A percentile compares a stretch with the other conserved stretches of the same genome.
These are phyloP conservation scores for Philaenus spumarius DNA, from an alignment of 1,140 invertebrate genomes.

Conservation along the genomic window DNA sequence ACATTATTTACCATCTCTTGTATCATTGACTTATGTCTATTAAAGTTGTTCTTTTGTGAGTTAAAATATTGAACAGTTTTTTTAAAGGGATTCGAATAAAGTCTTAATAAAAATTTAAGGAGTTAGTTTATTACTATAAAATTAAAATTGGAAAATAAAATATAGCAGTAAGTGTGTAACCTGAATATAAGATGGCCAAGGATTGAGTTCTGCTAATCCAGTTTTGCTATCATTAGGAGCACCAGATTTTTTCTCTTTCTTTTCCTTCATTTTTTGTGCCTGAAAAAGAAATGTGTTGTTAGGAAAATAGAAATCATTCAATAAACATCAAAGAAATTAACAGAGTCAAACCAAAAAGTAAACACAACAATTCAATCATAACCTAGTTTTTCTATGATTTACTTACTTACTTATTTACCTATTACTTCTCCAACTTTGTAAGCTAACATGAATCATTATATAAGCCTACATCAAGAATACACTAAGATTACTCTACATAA, in stretches of 20 bases:
- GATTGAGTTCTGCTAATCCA: constrained; percentile 56
- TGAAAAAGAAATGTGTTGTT: neutral
- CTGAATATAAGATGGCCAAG: constrained; percentile 70
- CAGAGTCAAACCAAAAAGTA: neutral
- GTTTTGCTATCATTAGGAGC: constrained; percentile 36
- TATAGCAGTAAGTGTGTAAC: too few species aligned
- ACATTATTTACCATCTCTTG: too few species aligned
- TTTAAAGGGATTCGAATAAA: neutral
- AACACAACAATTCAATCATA: neutral
- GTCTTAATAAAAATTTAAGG: too few species aligned
- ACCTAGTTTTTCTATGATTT: constrained; percentile 5
- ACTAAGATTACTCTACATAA: too few species aligned
- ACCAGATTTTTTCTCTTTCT: constrained; percentile 48
- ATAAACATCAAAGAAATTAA: neutral
- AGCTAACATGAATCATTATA: neutral
- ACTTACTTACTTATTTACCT: neutral
- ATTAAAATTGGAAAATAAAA: too few species aligned
- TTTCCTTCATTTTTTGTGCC: constrained; percentile 45
- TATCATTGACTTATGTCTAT: too few species aligned
- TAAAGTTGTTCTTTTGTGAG: too few species aligned
- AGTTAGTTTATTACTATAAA: too few species aligned
- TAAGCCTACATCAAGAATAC: too few species aligned
- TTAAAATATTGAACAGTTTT: too few species aligned
- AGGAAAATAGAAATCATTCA: neutral
- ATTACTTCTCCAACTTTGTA: neutral